A percentile compares a stretch with the other conserved stretches of the same genome.
phyloP scores from a whole-genome alignment of 2,797 vertebrate genomes.

The Cetoscarus ocellatus region DNA sequence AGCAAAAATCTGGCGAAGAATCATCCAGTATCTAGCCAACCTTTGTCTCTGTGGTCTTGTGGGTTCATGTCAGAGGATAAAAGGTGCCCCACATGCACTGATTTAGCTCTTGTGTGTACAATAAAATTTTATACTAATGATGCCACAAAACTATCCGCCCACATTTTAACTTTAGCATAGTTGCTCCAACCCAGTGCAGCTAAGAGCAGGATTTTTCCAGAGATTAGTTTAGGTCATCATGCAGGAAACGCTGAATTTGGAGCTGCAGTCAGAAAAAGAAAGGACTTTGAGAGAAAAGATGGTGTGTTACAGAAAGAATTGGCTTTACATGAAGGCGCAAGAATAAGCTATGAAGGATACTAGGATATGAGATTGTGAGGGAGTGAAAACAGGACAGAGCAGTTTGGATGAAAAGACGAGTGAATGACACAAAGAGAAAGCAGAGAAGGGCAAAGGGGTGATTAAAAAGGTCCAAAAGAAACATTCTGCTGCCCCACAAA shows the following conservation, averaged over 20 bases:
- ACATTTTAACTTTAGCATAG: too few species aligned
- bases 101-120: too few species aligned
- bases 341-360: slow-evolving; percentile 43
- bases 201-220: slow-evolving; percentile 14
- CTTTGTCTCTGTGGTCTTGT: too few species aligned
- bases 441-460: slow-evolving; percentile 32
- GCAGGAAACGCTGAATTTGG: slow-evolving; percentile 2
- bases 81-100: too few species aligned
- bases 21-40: too few species aligned
- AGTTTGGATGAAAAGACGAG: slow-evolving; percentile 60
- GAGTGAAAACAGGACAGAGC: slow-evolving; percentile 20
- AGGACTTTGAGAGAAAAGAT: slow-evolving; percentile 24
- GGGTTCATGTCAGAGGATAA: too few species aligned
- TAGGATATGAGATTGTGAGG: slow-evolving; percentile 10
- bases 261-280: slow-evolving; percentile 8
- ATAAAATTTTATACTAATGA: too few species aligned
- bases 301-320: slow-evolving; percentile 38
- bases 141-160: too few species aligned
- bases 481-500: slow-evolving; percentile 37
- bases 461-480: slow-evolving; percentile 65
- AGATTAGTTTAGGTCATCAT: slow-evolving; percentile 9
- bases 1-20: too few species aligned
- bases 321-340: slow-evolving; percentile 40
- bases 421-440: slow-evolving; percentile 58
- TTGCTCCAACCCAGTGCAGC: not conserved